A percentile compares a stretch with the other conserved stretches of the same genome.
Evolutionary conservation across 2,113 vertebrate species (phyloP).

Genomic region (Tor tambroides): DNA sequence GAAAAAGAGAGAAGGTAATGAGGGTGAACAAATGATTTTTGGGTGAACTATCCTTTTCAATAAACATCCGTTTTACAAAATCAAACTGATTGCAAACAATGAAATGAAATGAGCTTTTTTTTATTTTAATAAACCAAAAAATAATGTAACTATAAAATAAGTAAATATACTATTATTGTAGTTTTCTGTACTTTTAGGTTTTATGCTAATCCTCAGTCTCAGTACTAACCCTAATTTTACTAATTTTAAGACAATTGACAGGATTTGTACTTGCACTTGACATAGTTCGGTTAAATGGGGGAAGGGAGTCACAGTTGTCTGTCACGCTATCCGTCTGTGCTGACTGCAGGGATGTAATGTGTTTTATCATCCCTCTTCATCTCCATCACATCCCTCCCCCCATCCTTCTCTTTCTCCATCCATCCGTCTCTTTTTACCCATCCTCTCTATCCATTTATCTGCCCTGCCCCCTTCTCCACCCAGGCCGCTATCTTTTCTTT

Average conservation of each 20-base stretch:
- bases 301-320: not conserved
- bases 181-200: not conserved
- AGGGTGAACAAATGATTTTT: not conserved
- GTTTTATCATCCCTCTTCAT: not conserved
- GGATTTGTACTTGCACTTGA: conserved; percentile 4
- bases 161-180: not conserved
- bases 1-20: not conserved
- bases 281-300: conserved; percentile 2
- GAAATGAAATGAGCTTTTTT: not conserved
- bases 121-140: not conserved
- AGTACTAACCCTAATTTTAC: not conserved
- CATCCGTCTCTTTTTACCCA: not conserved
- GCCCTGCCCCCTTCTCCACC: not conserved
- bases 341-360: not conserved
- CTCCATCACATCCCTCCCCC: conserved; percentile 12
- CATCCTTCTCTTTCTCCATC: not conserved
- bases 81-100: not conserved
- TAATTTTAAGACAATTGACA: not conserved
- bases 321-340: conserved; percentile 11
- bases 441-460: not conserved
- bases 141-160: not conserved
- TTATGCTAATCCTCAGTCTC: not conserved
- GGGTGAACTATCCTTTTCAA: not conserved
- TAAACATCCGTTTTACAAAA: not conserved
- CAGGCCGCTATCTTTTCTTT: not conserved